Conservation (phyloP, 2,888 invertebrate species). For the Pycnomerus fuliginosus region DNA sequence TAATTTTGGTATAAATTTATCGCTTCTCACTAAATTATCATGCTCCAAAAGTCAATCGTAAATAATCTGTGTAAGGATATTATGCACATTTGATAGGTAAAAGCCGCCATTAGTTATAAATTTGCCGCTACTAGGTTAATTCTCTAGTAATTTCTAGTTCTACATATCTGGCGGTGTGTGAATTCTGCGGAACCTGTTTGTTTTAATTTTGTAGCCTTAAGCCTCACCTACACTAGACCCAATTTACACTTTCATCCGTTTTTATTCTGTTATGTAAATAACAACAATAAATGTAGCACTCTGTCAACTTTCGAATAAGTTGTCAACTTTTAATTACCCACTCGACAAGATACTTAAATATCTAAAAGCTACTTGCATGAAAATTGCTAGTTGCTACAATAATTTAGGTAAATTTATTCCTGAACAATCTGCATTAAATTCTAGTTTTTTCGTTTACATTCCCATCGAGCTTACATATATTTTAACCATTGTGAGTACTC, state of each 20-base stretch:
- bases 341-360: no score
- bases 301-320: slow-evolving; percentile 20
- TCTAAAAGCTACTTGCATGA: no score
- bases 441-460: no score
- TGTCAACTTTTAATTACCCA: slow-evolving; percentile 18
- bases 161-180: slow-evolving; percentile 16
- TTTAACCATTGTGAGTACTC: slow-evolving; percentile 7
- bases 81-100: slow-evolving; percentile 4
- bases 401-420: no score
- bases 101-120: slow-evolving; percentile 1
- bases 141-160: no score
- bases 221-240: slow-evolving; percentile 22
- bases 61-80: slow-evolving; percentile 4
- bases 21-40: no score
- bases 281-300: slow-evolving; percentile 17
- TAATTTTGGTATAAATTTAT: no score
- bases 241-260: slow-evolving; percentile 20
- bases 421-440: no score
- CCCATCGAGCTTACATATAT: no score
- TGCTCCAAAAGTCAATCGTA: slow-evolving; percentile 8
- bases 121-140: slow-evolving; percentile 12
- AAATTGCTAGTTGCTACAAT: no score
- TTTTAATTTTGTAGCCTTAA: slow-evolving; percentile 14
- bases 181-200: slow-evolving; percentile 18
- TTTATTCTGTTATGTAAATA: slow-evolving; percentile 20